Conservation (phyloP, 2,113 vertebrate genomes). For the Gorsachius goisagi region DNA sequence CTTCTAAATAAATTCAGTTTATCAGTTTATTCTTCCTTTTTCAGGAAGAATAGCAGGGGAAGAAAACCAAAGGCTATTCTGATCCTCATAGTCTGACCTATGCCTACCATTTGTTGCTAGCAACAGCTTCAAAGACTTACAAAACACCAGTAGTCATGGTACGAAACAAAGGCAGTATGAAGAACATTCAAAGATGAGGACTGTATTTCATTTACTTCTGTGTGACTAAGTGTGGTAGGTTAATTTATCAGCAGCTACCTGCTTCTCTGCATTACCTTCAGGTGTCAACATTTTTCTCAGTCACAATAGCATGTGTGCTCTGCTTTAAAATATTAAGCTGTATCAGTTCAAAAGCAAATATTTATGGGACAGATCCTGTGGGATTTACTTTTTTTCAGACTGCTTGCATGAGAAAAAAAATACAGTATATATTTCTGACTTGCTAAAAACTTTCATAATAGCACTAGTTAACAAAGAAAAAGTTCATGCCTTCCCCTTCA, state of each 20-base stretch:
- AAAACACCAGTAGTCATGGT: neutral
- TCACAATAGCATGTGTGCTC: neutral
- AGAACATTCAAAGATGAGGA: neutral
- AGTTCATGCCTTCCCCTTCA: neutral
- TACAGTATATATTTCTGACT: neutral
- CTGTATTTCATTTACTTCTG: neutral
- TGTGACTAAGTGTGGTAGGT: neutral
- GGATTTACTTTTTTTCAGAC: neutral
- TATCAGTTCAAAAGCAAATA: neutral
- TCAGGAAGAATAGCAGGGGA: neutral
- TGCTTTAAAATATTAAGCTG: neutral
- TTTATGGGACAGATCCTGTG: neutral
- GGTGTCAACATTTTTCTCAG: neutral
- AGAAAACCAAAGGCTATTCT: neutral
- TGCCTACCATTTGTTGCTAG: neutral
- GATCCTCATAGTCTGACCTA: neutral
- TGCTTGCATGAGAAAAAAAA: neutral
- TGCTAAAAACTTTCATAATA: neutral
- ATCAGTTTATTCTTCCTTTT: neutral
- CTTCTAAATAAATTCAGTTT: neutral
- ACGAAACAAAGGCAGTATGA: neutral
- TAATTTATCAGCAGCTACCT: neutral
- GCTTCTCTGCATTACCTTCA: neutral
- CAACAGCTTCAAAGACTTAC: neutral
- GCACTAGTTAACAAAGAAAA: neutral